Evolutionary conservation across 30 jellyfish, hydroid and myxozoan genomes (phyloP), one percentile per base, ranked within the genome.

Genomic region (Phacellophora camtschatica): DNA sequence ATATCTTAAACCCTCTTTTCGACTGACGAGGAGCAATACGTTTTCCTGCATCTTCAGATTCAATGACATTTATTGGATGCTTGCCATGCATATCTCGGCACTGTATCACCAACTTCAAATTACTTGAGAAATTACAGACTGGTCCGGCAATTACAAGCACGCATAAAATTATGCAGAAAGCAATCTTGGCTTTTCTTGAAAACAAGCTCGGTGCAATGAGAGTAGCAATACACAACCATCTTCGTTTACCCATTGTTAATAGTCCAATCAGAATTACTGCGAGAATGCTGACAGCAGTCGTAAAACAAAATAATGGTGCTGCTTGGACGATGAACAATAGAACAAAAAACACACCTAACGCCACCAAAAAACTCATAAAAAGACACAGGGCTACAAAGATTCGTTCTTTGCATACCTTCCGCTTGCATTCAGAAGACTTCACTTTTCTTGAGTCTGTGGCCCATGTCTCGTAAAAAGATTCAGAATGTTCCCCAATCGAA

Each of bases 111-210:
- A 85, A 7, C 10, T 69, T 50, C 39, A 86, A 9, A 35, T 84
- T 84, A 32, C 83, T 68, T 9, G 85, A 43, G 27, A 81, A 20
- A 42, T 90, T 84, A 70, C 86, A 75, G n/a, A 62, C 68, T 4
- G 98, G 98, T n/a, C 92, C 96, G n/a, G 85, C 65, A 25, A 92
- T 43, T 24, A 92, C 32, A 25, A 84, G 41, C n/a, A 66, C 84
- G 18, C 82, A 49, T 9, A 92, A 71, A 2, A 84, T 53, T 0
- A 77, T 22, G 28, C 93, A 59, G 1, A 85, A 37, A 22, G 82
- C 88, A 34, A 63, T 33, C 64, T 85, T 92, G n/a, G 71, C 89
- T 29, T 86, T 87, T 28, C 56, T 33, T 2, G 96, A 70, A 39
- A 85, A 83, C 66, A 92, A 46, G 48, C 98, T 78, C 0, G 98